Conservation (phyloP, 2,113 vertebrate species). For the Pangasianodon gigas region DNA sequence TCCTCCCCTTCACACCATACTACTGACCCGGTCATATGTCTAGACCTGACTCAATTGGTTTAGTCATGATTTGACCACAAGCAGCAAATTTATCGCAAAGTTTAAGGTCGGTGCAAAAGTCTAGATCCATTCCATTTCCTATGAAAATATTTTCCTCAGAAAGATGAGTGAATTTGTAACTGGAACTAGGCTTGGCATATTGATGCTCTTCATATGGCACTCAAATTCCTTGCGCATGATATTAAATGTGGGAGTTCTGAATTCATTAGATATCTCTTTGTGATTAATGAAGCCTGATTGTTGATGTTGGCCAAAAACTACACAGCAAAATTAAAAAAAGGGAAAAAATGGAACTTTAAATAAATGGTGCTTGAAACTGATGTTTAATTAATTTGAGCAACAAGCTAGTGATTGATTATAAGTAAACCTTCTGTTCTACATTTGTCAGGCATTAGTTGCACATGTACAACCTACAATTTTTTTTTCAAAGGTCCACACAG, state of each 20-base stretch:
- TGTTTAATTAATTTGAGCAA: not conserved
- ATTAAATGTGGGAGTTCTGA: constrained; percentile 3
- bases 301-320: constrained; percentile 7
- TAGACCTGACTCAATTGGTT: not conserved
- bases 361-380: not conserved
- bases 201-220: constrained; percentile 60
- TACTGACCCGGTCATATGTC: constrained; percentile 7
- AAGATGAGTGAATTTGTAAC: constrained; percentile 5
- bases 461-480: not conserved
- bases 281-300: constrained; percentile 5
- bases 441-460: not conserved
- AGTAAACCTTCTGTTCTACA: not conserved
- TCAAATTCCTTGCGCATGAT: constrained; percentile 58
- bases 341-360: not conserved
- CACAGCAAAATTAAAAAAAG: constrained; percentile 1
- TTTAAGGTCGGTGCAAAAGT: constrained; percentile 1
- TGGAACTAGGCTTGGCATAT: constrained; percentile 53
- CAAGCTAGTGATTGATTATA: not conserved
- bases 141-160: constrained; percentile 2
- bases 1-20: not conserved
- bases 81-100: not conserved
- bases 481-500: not conserved
- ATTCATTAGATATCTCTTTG: not conserved
- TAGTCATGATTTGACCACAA: not conserved
- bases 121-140: not conserved